Percentiles rank a stretch among this genome's conserved stretches.
These are phyloP conservation scores for Limnothrissa miodon DNA, from an alignment of 2,113 vertebrate species.

Conservation along the genomic window DNA sequence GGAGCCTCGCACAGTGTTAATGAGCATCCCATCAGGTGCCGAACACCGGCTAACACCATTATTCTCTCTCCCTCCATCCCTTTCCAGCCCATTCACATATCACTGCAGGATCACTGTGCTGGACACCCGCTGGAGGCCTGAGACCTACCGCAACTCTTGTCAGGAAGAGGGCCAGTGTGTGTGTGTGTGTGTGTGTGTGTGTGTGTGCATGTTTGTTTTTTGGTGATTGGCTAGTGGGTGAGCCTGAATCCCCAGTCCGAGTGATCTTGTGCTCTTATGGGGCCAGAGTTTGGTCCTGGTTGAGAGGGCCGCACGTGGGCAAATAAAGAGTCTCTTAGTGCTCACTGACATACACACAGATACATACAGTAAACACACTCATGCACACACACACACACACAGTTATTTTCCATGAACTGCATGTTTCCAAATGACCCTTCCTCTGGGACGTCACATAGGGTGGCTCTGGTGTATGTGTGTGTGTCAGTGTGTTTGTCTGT, in stretches of 20 bases:
- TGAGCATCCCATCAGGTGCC: constrained; percentile 36
- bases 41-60: constrained; percentile 8
- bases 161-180: neutral
- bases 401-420: constrained; percentile 3
- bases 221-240: neutral
- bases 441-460: neutral
- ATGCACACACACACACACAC: neutral
- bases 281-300: neutral
- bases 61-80: neutral
- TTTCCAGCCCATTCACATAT: neutral
- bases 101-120: neutral
- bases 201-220: neutral
- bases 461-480: neutral
- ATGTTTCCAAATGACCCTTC: constrained; percentile 8
- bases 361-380: neutral
- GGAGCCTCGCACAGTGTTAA: neutral
- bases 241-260: neutral
- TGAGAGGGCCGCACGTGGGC: neutral
- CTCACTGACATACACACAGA: neutral
- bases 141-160: neutral
- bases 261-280: neutral
- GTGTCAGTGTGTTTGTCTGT: neutral
- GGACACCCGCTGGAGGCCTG: neutral
- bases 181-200: neutral
- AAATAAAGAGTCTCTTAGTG: neutral